phyloP scores from a whole-genome alignment of 2,113 vertebrate species.

The Pica pica region DNA sequence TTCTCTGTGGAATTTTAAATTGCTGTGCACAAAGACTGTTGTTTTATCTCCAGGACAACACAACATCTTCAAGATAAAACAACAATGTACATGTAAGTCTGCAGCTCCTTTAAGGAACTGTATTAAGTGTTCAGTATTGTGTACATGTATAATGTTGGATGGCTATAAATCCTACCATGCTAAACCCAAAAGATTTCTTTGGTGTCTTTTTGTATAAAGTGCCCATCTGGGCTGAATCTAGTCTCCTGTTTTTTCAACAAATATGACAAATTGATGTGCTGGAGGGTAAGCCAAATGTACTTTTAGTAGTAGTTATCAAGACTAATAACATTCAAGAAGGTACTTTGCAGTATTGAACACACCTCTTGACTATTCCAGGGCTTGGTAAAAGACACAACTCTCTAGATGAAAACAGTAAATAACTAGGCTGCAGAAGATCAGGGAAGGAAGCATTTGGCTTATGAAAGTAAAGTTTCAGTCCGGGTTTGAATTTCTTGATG shows the following conservation, averaged over 20 bases:
- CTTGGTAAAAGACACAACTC: not conserved
- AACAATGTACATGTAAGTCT: too few species aligned
- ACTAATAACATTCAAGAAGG: not conserved
- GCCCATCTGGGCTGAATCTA: not conserved
- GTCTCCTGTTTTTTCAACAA: not conserved
- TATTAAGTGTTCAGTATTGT: not conserved
- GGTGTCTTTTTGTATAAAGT: not conserved
- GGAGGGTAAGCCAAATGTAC: not conserved
- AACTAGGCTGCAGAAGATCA: not conserved
- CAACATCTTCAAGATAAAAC: not conserved
- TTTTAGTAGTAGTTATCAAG: not conserved
- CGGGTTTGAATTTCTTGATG: not conserved
- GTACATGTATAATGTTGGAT: accelerated
- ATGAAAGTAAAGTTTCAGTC: not conserved
- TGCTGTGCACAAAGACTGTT: not conserved
- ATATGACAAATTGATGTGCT: not conserved
- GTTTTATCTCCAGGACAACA: not conserved
- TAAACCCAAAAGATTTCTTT: not conserved
- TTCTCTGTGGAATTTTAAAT: not conserved
- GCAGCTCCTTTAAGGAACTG: not conserved
- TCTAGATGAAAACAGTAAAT: not conserved
- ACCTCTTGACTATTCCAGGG: not conserved
- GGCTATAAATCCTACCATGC: not conserved
- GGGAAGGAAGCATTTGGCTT: not conserved
- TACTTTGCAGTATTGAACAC: not conserved